Base-by-base conservation (phyloP, 2,888 invertebrate species). In the Hybos culiciformis region DNA sequence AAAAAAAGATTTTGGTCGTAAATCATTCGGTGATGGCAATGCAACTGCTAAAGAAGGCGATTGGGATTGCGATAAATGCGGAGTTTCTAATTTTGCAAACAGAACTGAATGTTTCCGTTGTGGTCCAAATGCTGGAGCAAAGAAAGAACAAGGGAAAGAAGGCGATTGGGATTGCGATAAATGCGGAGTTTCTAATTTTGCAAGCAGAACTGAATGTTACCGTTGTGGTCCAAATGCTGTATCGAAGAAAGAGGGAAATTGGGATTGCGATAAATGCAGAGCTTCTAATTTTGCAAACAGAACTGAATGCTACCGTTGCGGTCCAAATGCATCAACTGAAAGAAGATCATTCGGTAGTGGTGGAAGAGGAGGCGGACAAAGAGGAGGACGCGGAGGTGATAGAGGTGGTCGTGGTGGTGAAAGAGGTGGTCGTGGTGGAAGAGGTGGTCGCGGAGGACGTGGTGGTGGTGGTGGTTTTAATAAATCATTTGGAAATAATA, bases 401-500 rank as follows among this genome's bases (percentile, higher is more conserved):
- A 26, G 38, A 5, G 38, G 26, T 23, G 7, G 6, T 39, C n/a
- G 26, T 14, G 37, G 19, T 19, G 9, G 26, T 4, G 37, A 26
- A 2, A n/a, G 23, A 4, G 38, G 38, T n/a, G 2, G 34, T 11
- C 15, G 34, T 15, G 18, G 19, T 17, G 5, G 5, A 11, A 18
- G 24, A n/a, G 37, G 20, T 2, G 15, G 38, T 24, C 15, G 26
- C 1, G 23, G 37, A 8, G 8, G 14, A 2, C 23, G 23, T 5
- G 7, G 23, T 12, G 17, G n/a, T 19, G 14, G 38, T 14, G 14
- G 26, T 3, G 19, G 38, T 39, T 15, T 15, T 7, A 12, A 17
- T 17, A 19, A 12, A 26, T 51, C 55, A 11, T 62, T 60, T 34
- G 72, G 70, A 54, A 76, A 75, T 57, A 74, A 75, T 57, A 76